These are phyloP conservation scores for Anisognathus igniventris DNA, from an alignment of 2,797 vertebrate species.

Conservation along the genomic window DNA sequence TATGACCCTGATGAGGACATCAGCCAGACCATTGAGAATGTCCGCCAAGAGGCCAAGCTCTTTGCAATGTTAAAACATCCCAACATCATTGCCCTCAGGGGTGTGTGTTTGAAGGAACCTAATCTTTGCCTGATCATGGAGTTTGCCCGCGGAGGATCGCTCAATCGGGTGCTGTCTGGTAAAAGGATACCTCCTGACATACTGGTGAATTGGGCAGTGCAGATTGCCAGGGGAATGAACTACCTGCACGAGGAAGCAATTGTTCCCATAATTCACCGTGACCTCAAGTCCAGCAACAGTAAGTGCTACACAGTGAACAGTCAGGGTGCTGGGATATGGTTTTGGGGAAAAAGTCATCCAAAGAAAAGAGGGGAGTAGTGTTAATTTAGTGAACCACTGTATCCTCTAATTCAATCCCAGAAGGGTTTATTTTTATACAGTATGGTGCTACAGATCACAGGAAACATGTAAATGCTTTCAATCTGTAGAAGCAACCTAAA, in stretches of 20 bases:
- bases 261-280: slow-evolving; percentile 93
- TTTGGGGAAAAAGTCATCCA: not conserved
- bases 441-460: not conserved
- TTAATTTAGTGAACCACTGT: slow-evolving; percentile 48
- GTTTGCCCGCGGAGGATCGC: slow-evolving; percentile 89
- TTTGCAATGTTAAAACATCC: slow-evolving; percentile 94
- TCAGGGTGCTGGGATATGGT: not conserved
- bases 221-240: slow-evolving; percentile 92
- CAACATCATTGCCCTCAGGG: slow-evolving; percentile 93
- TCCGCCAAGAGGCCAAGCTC: slow-evolving; percentile 94
- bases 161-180: slow-evolving; percentile 91
- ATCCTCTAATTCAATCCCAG: slow-evolving; percentile 51
- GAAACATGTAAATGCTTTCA: not conserved
- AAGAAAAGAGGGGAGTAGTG: not conserved
- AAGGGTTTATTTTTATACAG: not conserved
- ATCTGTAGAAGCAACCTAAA: not conserved
- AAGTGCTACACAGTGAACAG: slow-evolving; percentile 70
- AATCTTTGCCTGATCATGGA: slow-evolving; percentile 97
- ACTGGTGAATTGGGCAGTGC: slow-evolving; percentile 96
- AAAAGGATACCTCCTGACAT: slow-evolving; percentile 94
- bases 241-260: slow-evolving; percentile 94
- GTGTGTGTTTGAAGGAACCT: slow-evolving; percentile 91
- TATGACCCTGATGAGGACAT: slow-evolving; percentile 93
- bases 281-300: slow-evolving; percentile 99
- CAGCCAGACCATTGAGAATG: slow-evolving; percentile 92